Evolutionary conservation across 2,113 vertebrate genomes (phyloP), one percentile per base, ranked within the genome.

Genomic region (Alethe castanea): DNA sequence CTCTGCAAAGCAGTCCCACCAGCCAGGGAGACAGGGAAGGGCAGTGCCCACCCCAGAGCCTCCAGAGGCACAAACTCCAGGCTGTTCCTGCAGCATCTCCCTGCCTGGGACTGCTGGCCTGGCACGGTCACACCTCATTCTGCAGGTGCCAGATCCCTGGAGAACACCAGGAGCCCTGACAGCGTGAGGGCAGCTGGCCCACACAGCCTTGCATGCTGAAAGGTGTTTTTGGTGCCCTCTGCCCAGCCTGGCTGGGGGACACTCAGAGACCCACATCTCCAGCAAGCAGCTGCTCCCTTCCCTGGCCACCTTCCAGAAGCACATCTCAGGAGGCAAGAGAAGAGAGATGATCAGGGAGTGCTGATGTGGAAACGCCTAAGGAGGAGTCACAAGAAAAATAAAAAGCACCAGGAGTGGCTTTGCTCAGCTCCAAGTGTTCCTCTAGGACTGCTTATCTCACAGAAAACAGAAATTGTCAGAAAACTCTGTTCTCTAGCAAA

Each of bases 181-280:
- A 2, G 35, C 0, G 0, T 1, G 4, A 61, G n/a, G 24, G 31
- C 38, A 33, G 60, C 19, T 19, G 0, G 0, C 45, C 33, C 35
- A 35, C 24, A 3, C 61, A n/a, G 40, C 56, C 67, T 25, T 8
- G 0, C 5, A 2, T 10, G 2, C 45, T 9, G 7, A 11, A 33
- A 62, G 25, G 24, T 26, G 15, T 2, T 23, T n/a, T 33, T 12
- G 14, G 7, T 17, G 35, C 6, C 14, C 48, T 47, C 36, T 38
- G 61, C 42, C 48, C 50, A 52, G 50, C 50, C 50, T 28, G 81
- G 25, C 71, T 45, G 64, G 72, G 25, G 22, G 9, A 31, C 9
- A 2, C 18, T 8, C 5, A 5, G 33, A 48, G 19, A 56, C 14
- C 45, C 36, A 12, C 6, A 38, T 9, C 18, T 16, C 11, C 52